These are phyloP conservation scores for Andricus quercusramuli DNA, from an alignment of 2,888 invertebrate species.

Conservation along the genomic window DNA sequence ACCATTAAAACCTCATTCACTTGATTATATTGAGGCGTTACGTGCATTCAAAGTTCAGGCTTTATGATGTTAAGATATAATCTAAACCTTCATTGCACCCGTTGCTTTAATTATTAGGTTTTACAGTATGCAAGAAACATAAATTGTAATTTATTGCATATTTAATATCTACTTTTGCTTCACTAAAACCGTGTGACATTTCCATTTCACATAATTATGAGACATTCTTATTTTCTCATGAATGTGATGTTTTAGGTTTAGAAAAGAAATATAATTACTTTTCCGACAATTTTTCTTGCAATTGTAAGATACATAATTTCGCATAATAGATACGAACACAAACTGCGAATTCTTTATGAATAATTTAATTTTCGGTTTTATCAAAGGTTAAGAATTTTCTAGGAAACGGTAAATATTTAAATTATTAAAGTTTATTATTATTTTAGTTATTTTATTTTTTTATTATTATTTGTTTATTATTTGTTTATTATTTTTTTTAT, in stretches of 20 bases:
- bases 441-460: no score
- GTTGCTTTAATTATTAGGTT: conserved; percentile 18
- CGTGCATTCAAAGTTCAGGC: background rate
- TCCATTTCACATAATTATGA: background rate
- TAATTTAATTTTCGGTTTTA: no score
- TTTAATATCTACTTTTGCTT: conserved; percentile 20
- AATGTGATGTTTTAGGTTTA: no score
- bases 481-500: no score
- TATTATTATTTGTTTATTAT: no score
- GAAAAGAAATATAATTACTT: background rate
- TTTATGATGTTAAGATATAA: conserved; percentile 29
- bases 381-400: no score
- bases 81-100: conserved; percentile 15
- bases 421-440: no score
- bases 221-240: background rate
- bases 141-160: conserved; percentile 19
- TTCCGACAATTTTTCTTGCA: background rate
- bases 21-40: conserved; percentile 19
- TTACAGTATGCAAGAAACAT: conserved; percentile 13
- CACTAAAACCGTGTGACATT: conserved; percentile 17
- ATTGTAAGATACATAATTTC: background rate
- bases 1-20: conserved; percentile 10
- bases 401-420: no score
- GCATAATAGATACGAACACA: background rate
- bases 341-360: no score